Evolutionary conservation across 1,140 invertebrate species (phyloP).

Genomic region (Drosophila kikkawai): DNA sequence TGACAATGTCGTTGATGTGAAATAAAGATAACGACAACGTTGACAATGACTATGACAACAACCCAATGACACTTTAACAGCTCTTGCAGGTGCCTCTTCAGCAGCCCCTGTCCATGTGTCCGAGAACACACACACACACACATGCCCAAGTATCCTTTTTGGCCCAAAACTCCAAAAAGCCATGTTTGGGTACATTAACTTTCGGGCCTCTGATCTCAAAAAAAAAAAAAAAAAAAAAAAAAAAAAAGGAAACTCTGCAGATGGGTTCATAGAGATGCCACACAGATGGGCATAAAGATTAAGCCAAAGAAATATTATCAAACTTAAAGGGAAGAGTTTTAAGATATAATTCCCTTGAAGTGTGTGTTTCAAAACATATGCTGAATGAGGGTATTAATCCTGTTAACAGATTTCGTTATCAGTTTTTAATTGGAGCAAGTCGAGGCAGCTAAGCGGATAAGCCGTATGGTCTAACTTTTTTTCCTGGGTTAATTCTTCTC

Average conservation of each 20-base stretch:
- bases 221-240: not conserved
- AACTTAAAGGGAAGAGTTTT: not conserved
- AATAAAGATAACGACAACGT: constrained; percentile 83
- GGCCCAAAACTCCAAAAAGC: not conserved
- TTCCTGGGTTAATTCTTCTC: constrained; percentile 20
- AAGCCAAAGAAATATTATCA: not conserved
- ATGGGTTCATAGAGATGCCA: not conserved
- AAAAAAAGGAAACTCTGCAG: not conserved
- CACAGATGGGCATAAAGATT: constrained; percentile 5
- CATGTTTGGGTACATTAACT: constrained; percentile 38
- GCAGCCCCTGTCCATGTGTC: constrained; percentile 4
- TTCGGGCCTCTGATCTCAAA: constrained; percentile 13
- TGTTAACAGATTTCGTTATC: not conserved
- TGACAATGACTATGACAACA: constrained; percentile 82
- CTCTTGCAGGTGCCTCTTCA: constrained; percentile 67
- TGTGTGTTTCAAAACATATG: not conserved
- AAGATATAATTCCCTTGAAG: not conserved
- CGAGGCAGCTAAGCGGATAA: not conserved
- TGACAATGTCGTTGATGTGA: constrained; percentile 82
- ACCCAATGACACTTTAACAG: constrained; percentile 81
- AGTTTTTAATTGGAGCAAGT: constrained; percentile 1
- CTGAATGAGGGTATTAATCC: not conserved
- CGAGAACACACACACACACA: not conserved
- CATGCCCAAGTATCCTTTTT: constrained; percentile 8
- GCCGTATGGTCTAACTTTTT: constrained; percentile 14